Conservation (phyloP, 2,797 vertebrate species). For the Sebastes baramenuke region DNA sequence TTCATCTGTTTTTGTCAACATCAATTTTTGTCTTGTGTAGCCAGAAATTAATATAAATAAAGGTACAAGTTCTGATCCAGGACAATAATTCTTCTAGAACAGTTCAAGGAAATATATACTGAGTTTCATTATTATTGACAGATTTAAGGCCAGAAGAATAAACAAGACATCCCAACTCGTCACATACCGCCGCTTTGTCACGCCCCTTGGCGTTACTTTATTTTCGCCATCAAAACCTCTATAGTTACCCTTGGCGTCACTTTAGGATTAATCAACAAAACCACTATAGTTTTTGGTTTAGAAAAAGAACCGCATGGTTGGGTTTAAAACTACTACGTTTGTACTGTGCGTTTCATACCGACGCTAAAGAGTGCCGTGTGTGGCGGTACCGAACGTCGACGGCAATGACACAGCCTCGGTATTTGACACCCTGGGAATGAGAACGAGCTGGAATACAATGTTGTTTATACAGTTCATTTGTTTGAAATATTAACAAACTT, state of each 20-base stretch:
- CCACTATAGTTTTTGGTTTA: too few species aligned
- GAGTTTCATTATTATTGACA: background rate
- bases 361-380: too few species aligned
- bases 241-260: too few species aligned
- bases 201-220: too few species aligned
- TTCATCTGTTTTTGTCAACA: background rate
- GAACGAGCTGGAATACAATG: background rate
- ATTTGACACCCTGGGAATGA: too few species aligned
- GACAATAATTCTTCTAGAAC: background rate
- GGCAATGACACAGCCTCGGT: fast-evolving
- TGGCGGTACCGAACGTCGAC: too few species aligned
- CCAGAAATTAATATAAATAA: background rate
- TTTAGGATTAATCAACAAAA: too few species aligned
- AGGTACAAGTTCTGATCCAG: background rate
- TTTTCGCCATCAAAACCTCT: too few species aligned
- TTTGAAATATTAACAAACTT: background rate
- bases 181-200: too few species aligned
- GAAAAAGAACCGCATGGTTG: too few species aligned
- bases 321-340: too few species aligned
- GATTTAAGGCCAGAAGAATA: background rate
- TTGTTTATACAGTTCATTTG: background rate
- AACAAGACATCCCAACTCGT: background rate
- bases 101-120: background rate
- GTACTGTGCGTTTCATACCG: too few species aligned
- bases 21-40: background rate